Evolutionary conservation across 1,140 invertebrate genomes (phyloP), one percentile per base, ranked within the genome.

Genomic region (Neoseiulus cucumeris): DNA sequence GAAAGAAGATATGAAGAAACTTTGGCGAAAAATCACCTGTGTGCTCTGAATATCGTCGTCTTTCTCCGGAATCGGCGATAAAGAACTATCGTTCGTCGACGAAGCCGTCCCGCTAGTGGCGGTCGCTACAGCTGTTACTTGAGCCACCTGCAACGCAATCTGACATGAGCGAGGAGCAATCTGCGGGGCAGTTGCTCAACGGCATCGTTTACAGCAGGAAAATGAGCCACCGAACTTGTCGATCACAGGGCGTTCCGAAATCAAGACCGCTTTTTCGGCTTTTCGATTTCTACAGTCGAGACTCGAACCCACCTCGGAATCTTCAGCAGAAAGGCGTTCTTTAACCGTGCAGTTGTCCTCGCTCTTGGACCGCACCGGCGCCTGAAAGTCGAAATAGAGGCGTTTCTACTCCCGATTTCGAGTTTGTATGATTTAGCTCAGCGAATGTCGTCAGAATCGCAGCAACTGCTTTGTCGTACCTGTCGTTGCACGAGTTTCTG

Each of bases 401-500:
- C 9, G 33, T 39, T 9, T 6, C 33, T 39, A 39, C 33, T n/a
- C n/a, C n/a, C n/a, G n/a, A n/a, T n/a, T n/a, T n/a, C n/a, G n/a
- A n/a, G n/a, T n/a, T n/a, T n/a, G n/a, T n/a, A n/a, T n/a, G n/a
- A n/a, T n/a, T n/a, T n/a, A n/a, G n/a, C n/a, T n/a, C n/a, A n/a
- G n/a, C n/a, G n/a, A n/a, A n/a, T n/a, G n/a, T n/a, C n/a, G n/a
- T n/a, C n/a, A n/a, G n/a, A n/a, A n/a, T n/a, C n/a, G n/a, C n/a
- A n/a, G n/a, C n/a, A n/a, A n/a, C 33, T 39, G 33, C 33, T 39
- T 4, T 39, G 9, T 39, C 51, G 14, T 17, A 59, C 51, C 51
- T 59, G 51, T n/a, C 51, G 51, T 9, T 59, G 51, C 22, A 59
- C 51, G 22, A 59, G 51, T 59, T 59, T 59, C 9, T 59, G 51